A percentile compares a stretch with the other conserved stretches of the same genome.
phyloP scores from a whole-genome alignment of 2,888 invertebrate genomes.

The Agonopterix alstromeriana region DNA sequence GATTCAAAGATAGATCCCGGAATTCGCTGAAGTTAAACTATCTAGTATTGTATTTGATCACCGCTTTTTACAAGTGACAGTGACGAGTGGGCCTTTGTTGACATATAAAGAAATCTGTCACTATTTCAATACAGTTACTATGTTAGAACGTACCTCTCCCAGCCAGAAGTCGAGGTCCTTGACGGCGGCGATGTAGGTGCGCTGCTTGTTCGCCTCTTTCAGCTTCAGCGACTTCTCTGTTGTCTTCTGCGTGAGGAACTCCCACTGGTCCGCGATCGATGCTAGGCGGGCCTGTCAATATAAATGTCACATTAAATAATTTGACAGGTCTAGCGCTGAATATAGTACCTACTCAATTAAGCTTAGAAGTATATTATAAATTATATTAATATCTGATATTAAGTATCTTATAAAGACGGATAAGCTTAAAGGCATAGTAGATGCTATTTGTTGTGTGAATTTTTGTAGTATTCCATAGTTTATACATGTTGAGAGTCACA shows the following conservation, averaged over 20 bases:
- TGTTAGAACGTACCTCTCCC: constrained; percentile 80
- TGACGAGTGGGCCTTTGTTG: no score
- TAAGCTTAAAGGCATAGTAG: no score
- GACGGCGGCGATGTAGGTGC: constrained; percentile 99
- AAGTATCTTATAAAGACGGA: no score
- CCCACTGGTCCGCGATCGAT: constrained; percentile 99
- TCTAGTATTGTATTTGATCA: background rate
- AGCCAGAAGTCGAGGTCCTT: constrained; percentile 99
- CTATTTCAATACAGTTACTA: background rate
- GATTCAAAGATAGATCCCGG: background rate
- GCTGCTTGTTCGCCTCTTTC: constrained; percentile 99
- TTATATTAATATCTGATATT: no score
- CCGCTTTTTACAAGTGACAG: no score
- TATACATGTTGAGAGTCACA: no score
- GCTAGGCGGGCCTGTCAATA: constrained; percentile 79
- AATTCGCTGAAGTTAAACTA: background rate
- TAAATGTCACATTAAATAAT: no score
- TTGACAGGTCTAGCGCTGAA: no score
- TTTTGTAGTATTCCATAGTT: no score
- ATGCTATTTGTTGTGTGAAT: no score
- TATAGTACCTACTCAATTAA: no score
- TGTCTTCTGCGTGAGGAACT: constrained; percentile 97
- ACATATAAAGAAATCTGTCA: background rate
- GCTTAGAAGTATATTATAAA: no score
- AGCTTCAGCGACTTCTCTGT: constrained; percentile 98